phyloP scores from a whole-genome alignment of 64 coral and sea anemone species.

The Platygyra sinensis region DNA sequence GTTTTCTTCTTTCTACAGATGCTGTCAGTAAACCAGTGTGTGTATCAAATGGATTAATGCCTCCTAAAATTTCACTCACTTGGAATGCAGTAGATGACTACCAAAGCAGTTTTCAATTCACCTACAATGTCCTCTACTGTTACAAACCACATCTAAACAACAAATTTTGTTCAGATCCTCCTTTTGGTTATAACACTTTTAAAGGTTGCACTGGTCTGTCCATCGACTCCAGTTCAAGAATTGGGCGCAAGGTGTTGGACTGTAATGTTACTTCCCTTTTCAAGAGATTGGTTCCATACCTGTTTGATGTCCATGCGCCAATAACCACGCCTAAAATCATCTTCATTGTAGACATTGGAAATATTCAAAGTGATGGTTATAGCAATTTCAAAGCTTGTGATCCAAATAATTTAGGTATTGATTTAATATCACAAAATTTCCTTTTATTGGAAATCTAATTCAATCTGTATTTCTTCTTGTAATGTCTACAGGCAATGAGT shows the following conservation, averaged over 20 bases:
- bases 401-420: no score
- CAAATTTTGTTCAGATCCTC: neutral
- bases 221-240: neutral
- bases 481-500: no score
- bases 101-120: neutral
- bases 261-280: conserved; percentile 24
- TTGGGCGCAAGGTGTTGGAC: neutral
- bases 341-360: no score
- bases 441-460: no score
- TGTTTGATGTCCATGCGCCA: neutral
- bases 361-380: no score
- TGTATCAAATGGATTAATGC: neutral
- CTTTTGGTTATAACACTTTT: neutral
- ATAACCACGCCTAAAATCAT: no score
- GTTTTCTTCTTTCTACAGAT: neutral
- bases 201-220: neutral
- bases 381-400: no score
- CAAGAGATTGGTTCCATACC: conserved; percentile 2
- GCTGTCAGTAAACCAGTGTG: neutral
- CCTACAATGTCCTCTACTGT: conserved; percentile 27
- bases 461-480: no score
- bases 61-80: neutral
- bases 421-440: no score
- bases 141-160: no score
- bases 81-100: conserved; percentile 8